phyloP scores from a whole-genome alignment of 2,888 invertebrate species.

The Metacarcinus magister region DNA sequence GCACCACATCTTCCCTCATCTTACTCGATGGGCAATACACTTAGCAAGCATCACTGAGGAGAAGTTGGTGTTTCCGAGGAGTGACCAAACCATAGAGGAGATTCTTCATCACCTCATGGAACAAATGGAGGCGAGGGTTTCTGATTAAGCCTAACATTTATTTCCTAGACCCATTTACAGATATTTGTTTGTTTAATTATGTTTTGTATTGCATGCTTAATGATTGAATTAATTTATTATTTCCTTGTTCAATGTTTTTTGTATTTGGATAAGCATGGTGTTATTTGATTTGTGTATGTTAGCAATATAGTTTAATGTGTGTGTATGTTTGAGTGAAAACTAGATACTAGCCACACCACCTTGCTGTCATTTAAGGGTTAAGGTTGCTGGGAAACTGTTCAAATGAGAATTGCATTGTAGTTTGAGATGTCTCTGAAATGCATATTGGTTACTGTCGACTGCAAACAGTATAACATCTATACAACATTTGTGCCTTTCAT shows the following conservation, averaged over 20 bases:
- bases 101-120: conserved; percentile 58
- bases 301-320: not conserved
- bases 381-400: too few species aligned
- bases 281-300: not conserved
- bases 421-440: too few species aligned
- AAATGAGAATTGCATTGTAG: too few species aligned
- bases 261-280: not conserved
- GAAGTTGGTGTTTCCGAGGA: not conserved
- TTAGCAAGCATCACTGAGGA: conserved; percentile 57
- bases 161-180: not conserved
- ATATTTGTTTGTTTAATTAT: not conserved
- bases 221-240: not conserved
- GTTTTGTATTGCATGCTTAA: not conserved
- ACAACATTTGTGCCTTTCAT: not conserved
- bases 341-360: too few species aligned
- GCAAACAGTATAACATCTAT: too few species aligned
- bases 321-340: too few species aligned
- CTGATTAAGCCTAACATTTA: not conserved
- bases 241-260: not conserved
- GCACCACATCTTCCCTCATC: conserved; percentile 37
- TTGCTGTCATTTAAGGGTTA: too few species aligned
- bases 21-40: conserved; percentile 63
- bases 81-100: conserved; percentile 13
- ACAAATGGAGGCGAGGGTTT: not conserved
- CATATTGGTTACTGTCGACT: too few species aligned